Evolutionary conservation across 2,888 invertebrate genomes (phyloP).

Genomic region (Pristionchus arcanus): DNA sequence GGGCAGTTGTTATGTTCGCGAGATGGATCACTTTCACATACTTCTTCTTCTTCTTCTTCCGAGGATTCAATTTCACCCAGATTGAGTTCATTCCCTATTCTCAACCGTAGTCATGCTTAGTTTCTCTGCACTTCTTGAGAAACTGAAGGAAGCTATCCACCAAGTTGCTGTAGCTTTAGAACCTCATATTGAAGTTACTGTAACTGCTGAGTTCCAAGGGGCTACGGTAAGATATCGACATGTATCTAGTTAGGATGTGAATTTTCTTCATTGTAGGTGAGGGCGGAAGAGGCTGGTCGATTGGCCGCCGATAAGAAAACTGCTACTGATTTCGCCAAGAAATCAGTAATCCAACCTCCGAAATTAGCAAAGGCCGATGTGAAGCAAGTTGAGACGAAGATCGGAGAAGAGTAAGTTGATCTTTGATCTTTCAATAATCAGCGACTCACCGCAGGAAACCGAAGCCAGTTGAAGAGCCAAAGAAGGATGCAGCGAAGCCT

Average conservation of each 20-base stretch:
- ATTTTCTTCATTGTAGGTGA: constrained; percentile 42
- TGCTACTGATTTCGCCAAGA: constrained; percentile 73
- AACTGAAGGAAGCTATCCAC: not conserved
- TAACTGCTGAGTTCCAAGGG: constrained; percentile 15
- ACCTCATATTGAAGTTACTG: constrained; percentile 50
- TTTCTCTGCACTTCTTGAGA: constrained; percentile 25
- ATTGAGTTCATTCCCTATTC: not conserved
- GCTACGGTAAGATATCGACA: constrained; percentile 55
- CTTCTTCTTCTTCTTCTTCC: constrained; percentile 14
- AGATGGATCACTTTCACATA: constrained; percentile 14
- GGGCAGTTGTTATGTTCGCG: constrained; percentile 9
- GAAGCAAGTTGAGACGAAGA: constrained; percentile 62
- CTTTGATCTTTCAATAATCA: not conserved
- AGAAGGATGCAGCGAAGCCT: constrained; percentile 14
- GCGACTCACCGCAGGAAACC: not conserved
- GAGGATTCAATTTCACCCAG: not conserved
- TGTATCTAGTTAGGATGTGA: constrained; percentile 27
- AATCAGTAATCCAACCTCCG: constrained; percentile 74
- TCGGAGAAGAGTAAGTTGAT: constrained; percentile 55
- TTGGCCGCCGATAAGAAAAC: constrained; percentile 67
- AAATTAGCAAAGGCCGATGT: constrained; percentile 70
- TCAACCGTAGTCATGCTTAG: constrained; percentile 1
- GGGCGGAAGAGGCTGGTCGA: constrained; percentile 59
- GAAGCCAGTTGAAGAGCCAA: constrained; percentile 47
- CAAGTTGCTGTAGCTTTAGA: not conserved